phyloP scores from a whole-genome alignment of 1,140 invertebrate genomes.

The Cherax destructor region DNA sequence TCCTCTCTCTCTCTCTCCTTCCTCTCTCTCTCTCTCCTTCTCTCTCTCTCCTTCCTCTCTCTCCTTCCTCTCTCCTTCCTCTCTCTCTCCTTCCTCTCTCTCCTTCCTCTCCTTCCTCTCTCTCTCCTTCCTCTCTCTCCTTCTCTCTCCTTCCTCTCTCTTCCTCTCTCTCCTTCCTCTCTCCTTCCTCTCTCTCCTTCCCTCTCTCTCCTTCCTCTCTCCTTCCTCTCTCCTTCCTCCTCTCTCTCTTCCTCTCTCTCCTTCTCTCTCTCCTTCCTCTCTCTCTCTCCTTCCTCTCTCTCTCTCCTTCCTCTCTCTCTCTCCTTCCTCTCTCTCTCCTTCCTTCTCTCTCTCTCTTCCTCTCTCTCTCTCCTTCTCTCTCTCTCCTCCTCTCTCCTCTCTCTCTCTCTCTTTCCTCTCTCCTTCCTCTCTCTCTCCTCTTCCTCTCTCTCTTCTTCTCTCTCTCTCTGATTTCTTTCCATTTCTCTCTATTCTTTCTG shows the following conservation, averaged over 20 bases:
- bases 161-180: too few relatives aligned
- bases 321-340: not conserved
- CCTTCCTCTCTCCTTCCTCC: not conserved
- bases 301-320: constrained; percentile 19
- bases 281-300: constrained; percentile 14
- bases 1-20: too few relatives aligned
- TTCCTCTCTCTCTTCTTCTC: not conserved
- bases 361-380: not conserved
- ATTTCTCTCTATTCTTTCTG: not conserved
- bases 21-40: not conserved
- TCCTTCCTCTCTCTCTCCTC: not conserved
- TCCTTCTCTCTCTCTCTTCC: not conserved
- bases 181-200: too few relatives aligned
- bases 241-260: constrained; percentile 31
- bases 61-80: not conserved
- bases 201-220: too few relatives aligned
- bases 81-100: not conserved
- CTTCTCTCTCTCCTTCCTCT: constrained; percentile 32
- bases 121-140: not conserved
- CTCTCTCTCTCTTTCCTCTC: not conserved
- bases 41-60: not conserved
- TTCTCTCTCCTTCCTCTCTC: too few relatives aligned
- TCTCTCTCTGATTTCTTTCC: too few relatives aligned
- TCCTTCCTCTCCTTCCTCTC: not conserved
- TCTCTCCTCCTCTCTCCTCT: not conserved